Evolutionary conservation across 1,140 invertebrate species (phyloP), one percentile per base, ranked within the genome.

Genomic region (Rhopalosiphum maidis): DNA sequence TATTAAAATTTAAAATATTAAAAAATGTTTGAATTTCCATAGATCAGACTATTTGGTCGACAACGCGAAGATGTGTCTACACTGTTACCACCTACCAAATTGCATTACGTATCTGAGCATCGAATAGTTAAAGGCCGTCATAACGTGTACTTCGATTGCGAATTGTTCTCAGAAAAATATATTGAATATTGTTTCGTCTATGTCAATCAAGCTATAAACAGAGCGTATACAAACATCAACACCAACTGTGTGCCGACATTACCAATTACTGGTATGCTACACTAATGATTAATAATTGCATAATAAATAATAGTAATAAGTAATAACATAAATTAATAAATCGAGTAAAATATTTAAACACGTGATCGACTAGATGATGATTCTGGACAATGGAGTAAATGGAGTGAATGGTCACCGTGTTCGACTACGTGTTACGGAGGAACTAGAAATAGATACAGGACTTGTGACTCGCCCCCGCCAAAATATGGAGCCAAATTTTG

Each of bases 181-280:
- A 96, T 98, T 55, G 97, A 98, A 94, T 98, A 98, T 94, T 98
- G 98, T 95, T 98, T 98, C 95, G 96, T 97, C 90, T 98, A 98
- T 95, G 97, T 98, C 11, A 98, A 97, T 83, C 97, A 98, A 94
- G 97, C 97, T 0, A 97, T 97, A 48, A 98, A 96, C 3, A 97
- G 97, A 3, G 97, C 97, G 2, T 97, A 98, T 91, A 96, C 97
- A 18, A 97, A 98, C 95, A 97, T 98, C 5, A 96, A 97, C 93
- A 97, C 97, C 95, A 97, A 98, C 95, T 98, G 97, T 94, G 96
- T 98, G 54, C 97, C 97, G 2, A 98, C 97, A 0, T 95, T 97
- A 93, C 97, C 97, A 4, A 95, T 98, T 37, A 96, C 96, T 95
- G 97, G 97, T 98, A 95, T 95, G 95, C 95, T 37, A 51, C 6